Percentiles rank a stretch among this genome's conserved stretches.
These are phyloP conservation scores for Anthrax anthrax DNA, from an alignment of 2,888 invertebrate species.

Conservation along the genomic window DNA sequence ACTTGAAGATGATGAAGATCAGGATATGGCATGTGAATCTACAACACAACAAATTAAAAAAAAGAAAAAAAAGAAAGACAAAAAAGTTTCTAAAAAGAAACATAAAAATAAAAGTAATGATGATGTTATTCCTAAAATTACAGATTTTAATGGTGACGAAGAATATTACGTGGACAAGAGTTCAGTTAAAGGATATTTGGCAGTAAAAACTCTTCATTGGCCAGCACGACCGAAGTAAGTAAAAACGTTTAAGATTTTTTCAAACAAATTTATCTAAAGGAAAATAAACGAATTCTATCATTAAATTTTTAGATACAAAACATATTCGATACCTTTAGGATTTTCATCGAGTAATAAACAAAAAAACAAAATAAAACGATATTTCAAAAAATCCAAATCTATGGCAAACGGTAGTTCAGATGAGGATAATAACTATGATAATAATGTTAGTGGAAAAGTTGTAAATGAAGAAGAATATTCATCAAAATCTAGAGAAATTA, in stretches of 20 bases:
- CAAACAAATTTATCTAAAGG: not conserved
- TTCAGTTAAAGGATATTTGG: slow-evolving; percentile 41
- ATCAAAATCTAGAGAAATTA: slow-evolving; percentile 38
- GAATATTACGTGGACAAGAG: slow-evolving; percentile 46
- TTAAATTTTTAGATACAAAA: not conserved
- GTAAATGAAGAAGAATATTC: slow-evolving; percentile 37
- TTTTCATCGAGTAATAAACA: not conserved
- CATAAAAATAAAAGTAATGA: not conserved
- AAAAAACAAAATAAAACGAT: slow-evolving; percentile 11
- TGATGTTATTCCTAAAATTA: too few species aligned
- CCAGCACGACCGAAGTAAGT: slow-evolving; percentile 47
- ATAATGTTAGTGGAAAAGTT: slow-evolving; percentile 2
- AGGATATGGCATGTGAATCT: not conserved
- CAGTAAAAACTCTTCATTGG: slow-evolving; percentile 46
- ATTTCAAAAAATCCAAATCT: slow-evolving; percentile 13
- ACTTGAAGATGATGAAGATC: not conserved
- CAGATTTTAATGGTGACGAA: slow-evolving; percentile 26
- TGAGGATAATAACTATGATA: not conserved
- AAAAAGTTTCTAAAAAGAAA: not conserved
- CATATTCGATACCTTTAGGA: not conserved
- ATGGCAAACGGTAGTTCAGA: not conserved
- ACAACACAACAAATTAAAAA: not conserved
- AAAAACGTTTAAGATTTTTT: not conserved
- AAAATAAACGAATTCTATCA: too few species aligned
- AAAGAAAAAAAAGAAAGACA: slow-evolving; percentile 1